Conservation (phyloP, 2,888 invertebrate species). For the Dasypolia templi region DNA sequence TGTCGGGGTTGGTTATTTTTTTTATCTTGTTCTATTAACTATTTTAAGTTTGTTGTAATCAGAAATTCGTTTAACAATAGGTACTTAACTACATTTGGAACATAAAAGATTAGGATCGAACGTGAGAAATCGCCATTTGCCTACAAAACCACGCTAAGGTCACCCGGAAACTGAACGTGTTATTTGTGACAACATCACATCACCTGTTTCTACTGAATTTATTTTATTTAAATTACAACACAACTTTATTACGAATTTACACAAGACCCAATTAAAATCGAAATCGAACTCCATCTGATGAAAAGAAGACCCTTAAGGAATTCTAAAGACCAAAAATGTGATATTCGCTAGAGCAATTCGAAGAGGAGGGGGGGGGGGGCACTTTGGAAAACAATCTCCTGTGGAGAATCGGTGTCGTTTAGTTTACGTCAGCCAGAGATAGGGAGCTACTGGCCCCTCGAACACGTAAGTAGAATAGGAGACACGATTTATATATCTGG, state of each 20-base stretch:
- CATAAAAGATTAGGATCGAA: constrained; percentile 46
- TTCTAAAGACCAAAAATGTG: constrained; percentile 63
- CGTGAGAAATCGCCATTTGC: constrained; percentile 63
- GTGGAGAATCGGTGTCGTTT: constrained; percentile 68
- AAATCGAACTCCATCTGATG: constrained; percentile 31
- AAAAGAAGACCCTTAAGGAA: constrained; percentile 52
- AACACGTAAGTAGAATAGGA: constrained; percentile 71
- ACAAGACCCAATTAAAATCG: constrained; percentile 49
- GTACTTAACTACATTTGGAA: constrained; percentile 11
- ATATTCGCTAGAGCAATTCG: constrained; percentile 65
- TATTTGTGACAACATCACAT: constrained; percentile 58
- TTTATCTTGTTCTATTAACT: too few species aligned
- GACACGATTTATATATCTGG: constrained; percentile 61
- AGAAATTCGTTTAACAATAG: constrained; percentile 5
- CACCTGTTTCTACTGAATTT: constrained; percentile 40
- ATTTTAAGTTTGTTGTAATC: background rate
- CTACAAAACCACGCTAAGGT: constrained; percentile 53
- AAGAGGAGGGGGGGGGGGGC: constrained; percentile 55
- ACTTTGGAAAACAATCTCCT: constrained; percentile 73
- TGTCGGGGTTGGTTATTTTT: too few species aligned
- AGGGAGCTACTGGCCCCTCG: constrained; percentile 46
- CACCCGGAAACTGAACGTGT: constrained; percentile 60
- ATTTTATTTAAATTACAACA: constrained; percentile 20
- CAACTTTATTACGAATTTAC: constrained; percentile 34
- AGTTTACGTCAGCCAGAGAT: constrained; percentile 70